Percentiles rank a stretch among this genome's conserved stretches.
Evolutionary conservation across 2,888 invertebrate species (phyloP).

Genomic region (Cosmopolites sordidus): DNA sequence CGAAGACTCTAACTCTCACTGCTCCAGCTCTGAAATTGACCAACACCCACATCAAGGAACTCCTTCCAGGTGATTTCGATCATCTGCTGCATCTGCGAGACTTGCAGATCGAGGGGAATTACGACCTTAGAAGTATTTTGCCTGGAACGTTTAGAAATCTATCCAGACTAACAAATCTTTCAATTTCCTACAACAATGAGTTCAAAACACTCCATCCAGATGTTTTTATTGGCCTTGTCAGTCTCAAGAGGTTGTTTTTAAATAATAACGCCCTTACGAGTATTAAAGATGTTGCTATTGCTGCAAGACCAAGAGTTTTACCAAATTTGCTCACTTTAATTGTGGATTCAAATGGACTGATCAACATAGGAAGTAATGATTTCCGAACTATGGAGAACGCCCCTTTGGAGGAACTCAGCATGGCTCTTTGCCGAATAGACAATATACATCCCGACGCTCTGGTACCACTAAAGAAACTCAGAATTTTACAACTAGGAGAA

Average conservation of each 20-base stretch:
- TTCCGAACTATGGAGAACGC: slow-evolving; percentile 52
- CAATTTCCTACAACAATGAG: slow-evolving; percentile 55
- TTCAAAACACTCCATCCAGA: slow-evolving; percentile 48
- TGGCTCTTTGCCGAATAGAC: slow-evolving; percentile 54
- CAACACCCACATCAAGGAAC: slow-evolving; percentile 50
- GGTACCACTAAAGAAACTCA: slow-evolving; percentile 48
- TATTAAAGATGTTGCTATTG: slow-evolving; percentile 48
- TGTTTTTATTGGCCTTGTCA: slow-evolving; percentile 53
- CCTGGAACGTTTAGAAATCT: slow-evolving; percentile 52
- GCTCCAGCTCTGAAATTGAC: slow-evolving; percentile 50
- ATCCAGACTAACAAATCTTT: slow-evolving; percentile 50
- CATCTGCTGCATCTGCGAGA: slow-evolving; percentile 46
- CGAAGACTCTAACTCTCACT: slow-evolving; percentile 48
- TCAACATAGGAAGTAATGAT: slow-evolving; percentile 47
- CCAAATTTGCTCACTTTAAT: slow-evolving; percentile 51
- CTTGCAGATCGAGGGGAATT: slow-evolving; percentile 56
- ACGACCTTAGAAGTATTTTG: slow-evolving; percentile 50
- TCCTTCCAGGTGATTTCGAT: slow-evolving; percentile 49
- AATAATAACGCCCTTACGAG: slow-evolving; percentile 55
- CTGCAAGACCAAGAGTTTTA: slow-evolving; percentile 47
- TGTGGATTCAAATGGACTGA: slow-evolving; percentile 55
- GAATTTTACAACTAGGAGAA: slow-evolving; percentile 52
- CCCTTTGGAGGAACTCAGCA: slow-evolving; percentile 48
- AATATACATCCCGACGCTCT: slow-evolving; percentile 53
- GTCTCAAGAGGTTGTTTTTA: slow-evolving; percentile 51